phyloP scores from a whole-genome alignment of 1,140 invertebrate genomes.

The Penaeus vannamei region DNA sequence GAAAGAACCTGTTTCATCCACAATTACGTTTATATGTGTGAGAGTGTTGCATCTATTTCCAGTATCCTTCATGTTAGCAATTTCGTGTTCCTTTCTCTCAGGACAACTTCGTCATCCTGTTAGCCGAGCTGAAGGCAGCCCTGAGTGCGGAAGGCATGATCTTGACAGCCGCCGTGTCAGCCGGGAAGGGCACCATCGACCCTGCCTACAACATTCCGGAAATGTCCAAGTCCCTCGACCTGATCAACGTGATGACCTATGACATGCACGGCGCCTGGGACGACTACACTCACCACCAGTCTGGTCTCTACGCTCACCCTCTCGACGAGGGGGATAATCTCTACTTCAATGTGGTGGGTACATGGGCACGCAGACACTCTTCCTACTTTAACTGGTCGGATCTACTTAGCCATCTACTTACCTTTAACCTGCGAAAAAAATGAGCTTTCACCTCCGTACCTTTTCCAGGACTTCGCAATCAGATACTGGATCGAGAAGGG shows the following conservation, averaged over 20 bases:
- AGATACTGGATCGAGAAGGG: conserved; percentile 79
- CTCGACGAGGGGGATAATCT: conserved; percentile 58
- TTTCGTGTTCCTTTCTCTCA: neutral
- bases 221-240: conserved; percentile 73
- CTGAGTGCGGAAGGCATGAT: conserved; percentile 80
- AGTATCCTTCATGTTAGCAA: too few species aligned
- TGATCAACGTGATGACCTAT: conserved; percentile 74
- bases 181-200: conserved; percentile 71
- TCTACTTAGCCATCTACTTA: neutral
- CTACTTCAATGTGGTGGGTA: conserved; percentile 71
- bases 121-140: conserved; percentile 79
- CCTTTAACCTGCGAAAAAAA: too few species aligned
- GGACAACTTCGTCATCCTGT: conserved; percentile 78
- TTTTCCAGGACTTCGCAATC: conserved; percentile 75
- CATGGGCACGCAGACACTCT: conserved; percentile 76
- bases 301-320: conserved; percentile 71
- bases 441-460: neutral
- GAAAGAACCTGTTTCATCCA: too few species aligned
- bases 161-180: conserved; percentile 76
- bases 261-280: conserved; percentile 73
- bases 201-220: conserved; percentile 73
- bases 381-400: conserved; percentile 83
- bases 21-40: too few species aligned
- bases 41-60: too few species aligned
- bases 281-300: conserved; percentile 71